These are phyloP conservation scores for Poecile atricapillus DNA, from an alignment of 2,113 vertebrate species.

Conservation along the genomic window DNA sequence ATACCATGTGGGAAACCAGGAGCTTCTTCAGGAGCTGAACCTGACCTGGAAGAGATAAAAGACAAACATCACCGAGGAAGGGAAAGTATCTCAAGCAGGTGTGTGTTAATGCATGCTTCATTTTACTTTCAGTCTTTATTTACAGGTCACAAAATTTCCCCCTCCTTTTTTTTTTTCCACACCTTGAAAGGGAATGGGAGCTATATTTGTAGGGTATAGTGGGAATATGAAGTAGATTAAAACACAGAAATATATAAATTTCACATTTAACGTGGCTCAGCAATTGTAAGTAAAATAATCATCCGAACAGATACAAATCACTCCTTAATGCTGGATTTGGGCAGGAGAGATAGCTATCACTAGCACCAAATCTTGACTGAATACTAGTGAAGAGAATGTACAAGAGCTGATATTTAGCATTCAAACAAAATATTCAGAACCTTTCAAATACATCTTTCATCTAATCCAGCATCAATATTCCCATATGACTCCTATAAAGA, in stretches of 20 bases:
- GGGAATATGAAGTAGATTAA: not conserved
- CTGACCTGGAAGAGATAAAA: not conserved
- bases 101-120: constrained; percentile 8
- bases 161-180: not conserved
- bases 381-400: not conserved
- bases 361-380: not conserved
- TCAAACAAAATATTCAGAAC: not conserved
- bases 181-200: not conserved
- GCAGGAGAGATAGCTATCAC: not conserved
- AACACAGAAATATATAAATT: not conserved
- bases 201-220: not conserved
- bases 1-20: not conserved
- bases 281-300: not conserved
- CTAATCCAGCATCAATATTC: not conserved
- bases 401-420: not conserved
- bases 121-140: not conserved
- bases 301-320: not conserved
- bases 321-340: not conserved
- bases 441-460: not conserved
- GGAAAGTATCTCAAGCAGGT: not conserved
- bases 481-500: not conserved
- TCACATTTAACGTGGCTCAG: not conserved
- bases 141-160: not conserved
- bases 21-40: not conserved
- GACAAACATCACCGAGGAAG: not conserved